Conservation (phyloP, 2,797 vertebrate species). For the Triplophysa yarkandensis region DNA sequence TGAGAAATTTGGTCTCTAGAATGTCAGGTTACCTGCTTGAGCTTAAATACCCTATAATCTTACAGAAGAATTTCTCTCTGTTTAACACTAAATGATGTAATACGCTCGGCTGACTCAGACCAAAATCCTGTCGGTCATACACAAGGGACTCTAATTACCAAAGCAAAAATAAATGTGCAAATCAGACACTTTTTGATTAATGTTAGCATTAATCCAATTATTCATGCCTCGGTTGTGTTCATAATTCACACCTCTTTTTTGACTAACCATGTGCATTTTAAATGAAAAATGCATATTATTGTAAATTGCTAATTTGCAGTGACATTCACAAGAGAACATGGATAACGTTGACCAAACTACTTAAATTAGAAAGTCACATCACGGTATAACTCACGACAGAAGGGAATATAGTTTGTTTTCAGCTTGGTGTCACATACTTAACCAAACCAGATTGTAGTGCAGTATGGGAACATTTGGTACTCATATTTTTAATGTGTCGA, state of each 20-base stretch:
- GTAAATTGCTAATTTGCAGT: neutral
- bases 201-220: constrained; percentile 19
- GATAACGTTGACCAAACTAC: neutral
- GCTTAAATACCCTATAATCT: neutral
- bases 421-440: neutral
- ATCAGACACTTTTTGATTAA: constrained; percentile 20
- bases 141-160: neutral
- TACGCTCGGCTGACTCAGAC: neutral
- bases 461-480: neutral
- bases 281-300: neutral
- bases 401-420: neutral
- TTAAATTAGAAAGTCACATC: neutral
- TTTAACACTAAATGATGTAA: neutral
- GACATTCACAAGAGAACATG: neutral
- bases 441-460: neutral
- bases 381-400: neutral
- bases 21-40: constrained; percentile 19
- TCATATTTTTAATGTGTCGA: neutral
- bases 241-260: constrained; percentile 27
- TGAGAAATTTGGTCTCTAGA: neutral
- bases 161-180: constrained; percentile 24
- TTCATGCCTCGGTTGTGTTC: neutral
- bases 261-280: constrained; percentile 19
- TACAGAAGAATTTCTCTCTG: neutral
- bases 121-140: neutral